Percentiles rank a stretch among this genome's conserved stretches.
phyloP scores from a whole-genome alignment of 2,113 vertebrate genomes.

The Amphiprion ocellaris region DNA sequence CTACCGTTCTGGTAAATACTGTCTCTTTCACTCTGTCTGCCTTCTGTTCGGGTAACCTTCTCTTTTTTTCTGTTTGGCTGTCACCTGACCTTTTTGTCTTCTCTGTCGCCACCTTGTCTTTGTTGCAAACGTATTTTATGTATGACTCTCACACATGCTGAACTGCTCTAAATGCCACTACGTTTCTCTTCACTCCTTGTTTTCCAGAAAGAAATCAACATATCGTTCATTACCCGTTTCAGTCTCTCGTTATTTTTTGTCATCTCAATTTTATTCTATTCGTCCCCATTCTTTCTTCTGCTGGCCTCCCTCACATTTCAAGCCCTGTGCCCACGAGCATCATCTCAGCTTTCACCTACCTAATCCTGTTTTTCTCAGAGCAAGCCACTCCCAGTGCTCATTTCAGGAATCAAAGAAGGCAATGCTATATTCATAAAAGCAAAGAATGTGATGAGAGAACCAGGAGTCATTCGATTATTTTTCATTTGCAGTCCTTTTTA shows the following conservation, averaged over 20 bases:
- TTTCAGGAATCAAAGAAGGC: constrained; percentile 39
- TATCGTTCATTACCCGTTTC: constrained; percentile 8
- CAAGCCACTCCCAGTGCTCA: constrained; percentile 45
- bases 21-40: constrained; percentile 75
- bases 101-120: constrained; percentile 18
- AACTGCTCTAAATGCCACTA: constrained; percentile 9
- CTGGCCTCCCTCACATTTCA: constrained; percentile 16
- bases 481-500: constrained; percentile 76
- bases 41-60: constrained; percentile 25
- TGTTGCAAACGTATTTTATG: constrained; percentile 16
- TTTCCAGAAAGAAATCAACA: constrained; percentile 4
- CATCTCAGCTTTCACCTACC: constrained; percentile 58
- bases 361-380: constrained; percentile 45
- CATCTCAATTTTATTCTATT: background rate
- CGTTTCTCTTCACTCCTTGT: constrained; percentile 17
- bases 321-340: constrained; percentile 14
- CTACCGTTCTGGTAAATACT: constrained; percentile 83
- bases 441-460: constrained; percentile 19
- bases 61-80: constrained; percentile 17
- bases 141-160: background rate
- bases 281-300: background rate
- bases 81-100: constrained; percentile 8
- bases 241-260: background rate
- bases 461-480: constrained; percentile 56
- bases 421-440: constrained; percentile 15